Base-by-base conservation (phyloP, 2,113 vertebrate genomes). In the Leptodactylus fuscus region DNA sequence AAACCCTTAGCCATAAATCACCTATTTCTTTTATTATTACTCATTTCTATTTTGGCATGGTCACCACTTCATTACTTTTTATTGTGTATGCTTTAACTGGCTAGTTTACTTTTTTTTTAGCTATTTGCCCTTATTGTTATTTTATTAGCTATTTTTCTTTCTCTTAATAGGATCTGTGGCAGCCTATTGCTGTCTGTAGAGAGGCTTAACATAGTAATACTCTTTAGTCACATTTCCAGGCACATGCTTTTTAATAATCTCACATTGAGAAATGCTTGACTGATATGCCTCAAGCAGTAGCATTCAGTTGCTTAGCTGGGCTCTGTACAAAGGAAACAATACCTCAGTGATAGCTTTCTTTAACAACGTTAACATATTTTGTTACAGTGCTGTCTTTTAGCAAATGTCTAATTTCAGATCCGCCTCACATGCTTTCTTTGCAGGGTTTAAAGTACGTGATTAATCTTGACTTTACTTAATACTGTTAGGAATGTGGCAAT, bases 381-480 rank as follows among this genome's bases (percentile, higher is more conserved):
- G 82, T 88, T 90, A 88, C 90, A 91, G 81, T 84, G 73, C 81
- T 91, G 88, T 87, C 89, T 91, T 91, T 92, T 87, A 91, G 86
- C 87, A 91, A 92, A 92, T 87, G 90, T 90, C 91, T 94, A 89
- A 92, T 92, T 91, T 93, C 91, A 91, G 91, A 93, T 89, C 91
- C 67, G 2, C 92, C 92, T 92, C 94, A 93, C 87, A 81, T 92
- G 91, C 88, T 92, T 89, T 87, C 87, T 87, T 93, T 92, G 88
- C 88, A 91, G 90, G 88, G 89, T 92, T 94, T 94, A 94, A 93
- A 90, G 90, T 93, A 92, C 9, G 58, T 94, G 92, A 94, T 95
- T 94, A 94, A 95, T 94, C 92, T 93, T 93, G 92, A 93, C 92
- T 93, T 5, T 86, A 88, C 89, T 93, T 94, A 93, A 93, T 93